Percentiles rank a stretch among this genome's conserved stretches.
phyloP scores from a whole-genome alignment of 2,113 vertebrate genomes.

The Nerophis ophidion region DNA sequence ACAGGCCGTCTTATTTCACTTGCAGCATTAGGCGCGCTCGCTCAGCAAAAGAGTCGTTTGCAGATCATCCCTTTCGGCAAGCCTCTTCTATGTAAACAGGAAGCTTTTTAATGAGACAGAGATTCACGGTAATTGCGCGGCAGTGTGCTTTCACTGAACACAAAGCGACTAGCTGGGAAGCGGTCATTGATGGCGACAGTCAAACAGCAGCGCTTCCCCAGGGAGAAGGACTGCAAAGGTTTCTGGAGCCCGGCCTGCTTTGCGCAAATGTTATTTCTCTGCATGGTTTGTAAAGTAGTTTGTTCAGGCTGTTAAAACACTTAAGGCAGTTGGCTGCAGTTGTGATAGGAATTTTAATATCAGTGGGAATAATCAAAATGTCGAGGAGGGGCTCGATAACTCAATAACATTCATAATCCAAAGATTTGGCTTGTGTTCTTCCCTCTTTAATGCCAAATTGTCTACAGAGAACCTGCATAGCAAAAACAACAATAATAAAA shows the following conservation, averaged over 20 bases:
- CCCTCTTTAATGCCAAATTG: background rate
- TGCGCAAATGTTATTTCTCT: conserved; percentile 42
- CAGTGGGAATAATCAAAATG: background rate
- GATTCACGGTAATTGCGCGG: conserved; percentile 53
- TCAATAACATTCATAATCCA: conserved; percentile 11
- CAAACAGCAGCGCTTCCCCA: conserved; percentile 35
- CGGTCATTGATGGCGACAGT: conserved; percentile 45
- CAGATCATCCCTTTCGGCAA: conserved; percentile 41
- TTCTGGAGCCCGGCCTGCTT: conserved; percentile 42
- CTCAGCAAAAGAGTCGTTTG: conserved; percentile 27
- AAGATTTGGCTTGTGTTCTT: background rate
- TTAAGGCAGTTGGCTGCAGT: conserved; percentile 28
- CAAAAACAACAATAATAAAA: conserved; percentile 35
- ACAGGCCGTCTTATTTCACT: conserved; percentile 18
- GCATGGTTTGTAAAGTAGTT: conserved; percentile 39
- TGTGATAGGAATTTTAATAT: conserved; percentile 17
- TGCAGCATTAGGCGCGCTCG: conserved; percentile 16
- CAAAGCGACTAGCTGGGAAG: conserved; percentile 45
- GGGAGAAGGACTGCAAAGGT: conserved; percentile 50
- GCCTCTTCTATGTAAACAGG: conserved; percentile 34
- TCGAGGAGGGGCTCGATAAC: background rate
- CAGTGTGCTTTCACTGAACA: conserved; percentile 35
- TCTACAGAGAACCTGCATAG: conserved; percentile 8
- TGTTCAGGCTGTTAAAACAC: conserved; percentile 22
- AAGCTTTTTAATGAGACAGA: conserved; percentile 57